Percentiles rank a stretch among this genome's conserved stretches.
Evolutionary conservation across 2,797 vertebrate species (phyloP).

Genomic region (Xerus rutilus): DNA sequence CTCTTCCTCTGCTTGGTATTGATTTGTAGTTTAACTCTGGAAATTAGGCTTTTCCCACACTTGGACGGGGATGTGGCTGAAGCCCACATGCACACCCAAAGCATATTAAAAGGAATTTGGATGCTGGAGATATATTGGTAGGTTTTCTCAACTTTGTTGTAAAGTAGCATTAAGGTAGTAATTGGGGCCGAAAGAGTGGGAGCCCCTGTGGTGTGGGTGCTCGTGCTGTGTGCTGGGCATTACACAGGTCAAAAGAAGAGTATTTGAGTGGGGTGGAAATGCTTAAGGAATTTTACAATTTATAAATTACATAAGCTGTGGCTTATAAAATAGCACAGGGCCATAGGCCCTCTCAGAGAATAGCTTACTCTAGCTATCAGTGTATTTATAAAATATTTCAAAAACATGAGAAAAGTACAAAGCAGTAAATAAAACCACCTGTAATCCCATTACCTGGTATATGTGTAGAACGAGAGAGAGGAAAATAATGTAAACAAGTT

Average conservation of each 20-base stretch:
- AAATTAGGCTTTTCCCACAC: constrained; percentile 45
- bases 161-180: constrained; percentile 19
- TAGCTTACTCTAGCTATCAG: not conserved
- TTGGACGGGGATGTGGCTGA: constrained; percentile 23
- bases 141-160: constrained; percentile 32
- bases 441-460: not conserved
- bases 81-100: not conserved
- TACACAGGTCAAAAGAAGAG: not conserved
- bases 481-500: not conserved
- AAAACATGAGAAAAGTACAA: not conserved
- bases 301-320: not conserved
- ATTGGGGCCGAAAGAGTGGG: not conserved
- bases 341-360: not conserved
- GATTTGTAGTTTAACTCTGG: constrained; percentile 63
- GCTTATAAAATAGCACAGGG: not conserved
- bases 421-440: constrained; percentile 12
- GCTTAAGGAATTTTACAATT: not conserved
- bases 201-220: not conserved
- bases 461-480: fast-evolving
- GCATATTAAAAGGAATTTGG: constrained; percentile 32
- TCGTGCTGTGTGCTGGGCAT: not conserved
- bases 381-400: constrained; percentile 45
- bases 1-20: constrained; percentile 47
- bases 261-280: not conserved
- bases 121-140: constrained; percentile 15